Evolutionary conservation across 2,113 vertebrate species (phyloP).

Genomic region (Notarius quadriscutis): DNA sequence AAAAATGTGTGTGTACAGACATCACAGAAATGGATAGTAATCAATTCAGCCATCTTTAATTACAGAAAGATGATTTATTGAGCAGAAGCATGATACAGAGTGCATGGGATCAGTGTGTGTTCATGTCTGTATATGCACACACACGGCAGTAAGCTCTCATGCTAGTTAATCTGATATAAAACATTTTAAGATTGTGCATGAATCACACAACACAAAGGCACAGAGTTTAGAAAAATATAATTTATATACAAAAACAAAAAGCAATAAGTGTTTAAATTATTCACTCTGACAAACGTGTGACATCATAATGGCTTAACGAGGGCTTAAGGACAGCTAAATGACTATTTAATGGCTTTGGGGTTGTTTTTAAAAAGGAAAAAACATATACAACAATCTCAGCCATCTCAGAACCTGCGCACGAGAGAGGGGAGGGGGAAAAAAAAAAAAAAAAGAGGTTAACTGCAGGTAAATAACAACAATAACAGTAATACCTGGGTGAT

Average conservation of each 20-base stretch:
- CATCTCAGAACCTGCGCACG: not conserved
- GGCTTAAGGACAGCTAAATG: slow-evolving; percentile 42
- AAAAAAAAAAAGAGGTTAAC: not conserved
- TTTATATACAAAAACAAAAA: slow-evolving; percentile 66
- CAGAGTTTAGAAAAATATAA: slow-evolving; percentile 66
- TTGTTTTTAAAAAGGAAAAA: slow-evolving; percentile 65
- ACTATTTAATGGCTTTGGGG: slow-evolving; percentile 83
- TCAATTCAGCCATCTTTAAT: not conserved
- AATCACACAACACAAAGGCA: slow-evolving; percentile 62
- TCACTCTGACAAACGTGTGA: slow-evolving; percentile 81
- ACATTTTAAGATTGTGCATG: slow-evolving; percentile 46
- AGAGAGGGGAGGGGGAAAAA: not conserved
- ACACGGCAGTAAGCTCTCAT: not conserved
- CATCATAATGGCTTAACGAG: slow-evolving; percentile 70
- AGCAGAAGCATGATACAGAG: slow-evolving; percentile 33
- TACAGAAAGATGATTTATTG: slow-evolving; percentile 38
- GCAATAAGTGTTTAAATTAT: slow-evolving; percentile 59
- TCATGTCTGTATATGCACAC: not conserved
- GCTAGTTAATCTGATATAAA: slow-evolving; percentile 37
- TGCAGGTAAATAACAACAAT: not conserved
- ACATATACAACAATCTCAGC: slow-evolving; percentile 44
- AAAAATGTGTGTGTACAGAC: not conserved
- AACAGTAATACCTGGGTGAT: not conserved
- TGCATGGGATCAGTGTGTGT: slow-evolving; percentile 3
- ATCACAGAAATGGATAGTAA: not conserved